Evolutionary conservation across 2,888 invertebrate genomes (phyloP).

Genomic region (Smittia aterrima): DNA sequence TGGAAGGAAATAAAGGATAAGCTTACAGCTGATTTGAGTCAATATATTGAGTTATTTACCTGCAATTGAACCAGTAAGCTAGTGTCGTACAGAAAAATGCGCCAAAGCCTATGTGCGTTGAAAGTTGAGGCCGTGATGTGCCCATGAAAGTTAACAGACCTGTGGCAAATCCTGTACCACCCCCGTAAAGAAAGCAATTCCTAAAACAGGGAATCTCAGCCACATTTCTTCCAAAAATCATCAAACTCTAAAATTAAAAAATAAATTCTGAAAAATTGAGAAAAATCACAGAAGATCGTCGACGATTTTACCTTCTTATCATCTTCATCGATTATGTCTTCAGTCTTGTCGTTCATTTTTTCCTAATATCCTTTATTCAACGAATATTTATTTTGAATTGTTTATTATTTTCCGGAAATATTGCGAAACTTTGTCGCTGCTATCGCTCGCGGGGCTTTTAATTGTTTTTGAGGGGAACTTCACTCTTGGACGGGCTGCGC

Average conservation of each 20-base stretch:
- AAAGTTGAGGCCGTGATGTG: constrained; percentile 64
- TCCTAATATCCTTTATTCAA: neutral
- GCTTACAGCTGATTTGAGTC: neutral
- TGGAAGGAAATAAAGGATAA: neutral
- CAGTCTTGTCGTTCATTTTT: neutral
- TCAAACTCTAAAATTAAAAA: constrained; percentile 55
- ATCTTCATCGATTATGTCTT: constrained; percentile 50
- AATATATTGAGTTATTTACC: constrained; percentile 46
- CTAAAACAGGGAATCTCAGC: constrained; percentile 78
- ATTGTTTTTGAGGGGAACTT: too few relatives aligned
- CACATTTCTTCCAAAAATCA: constrained; percentile 69
- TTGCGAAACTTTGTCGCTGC: too few relatives aligned
- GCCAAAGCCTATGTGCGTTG: constrained; percentile 66
- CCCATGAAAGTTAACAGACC: constrained; percentile 67
- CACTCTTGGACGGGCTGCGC: too few relatives aligned
- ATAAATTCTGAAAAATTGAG: neutral
- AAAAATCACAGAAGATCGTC: neutral
- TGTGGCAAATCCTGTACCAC: constrained; percentile 65
- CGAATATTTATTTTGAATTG: too few relatives aligned
- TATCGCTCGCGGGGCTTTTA: too few relatives aligned
- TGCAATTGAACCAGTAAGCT: constrained; percentile 67
- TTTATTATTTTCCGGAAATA: too few relatives aligned
- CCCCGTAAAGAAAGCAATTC: constrained; percentile 72
- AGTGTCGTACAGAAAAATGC: constrained; percentile 65
- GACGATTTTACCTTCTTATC: constrained; percentile 45